These are phyloP conservation scores for Nycteola revayana DNA, from an alignment of 2,888 invertebrate species.

Conservation along the genomic window DNA sequence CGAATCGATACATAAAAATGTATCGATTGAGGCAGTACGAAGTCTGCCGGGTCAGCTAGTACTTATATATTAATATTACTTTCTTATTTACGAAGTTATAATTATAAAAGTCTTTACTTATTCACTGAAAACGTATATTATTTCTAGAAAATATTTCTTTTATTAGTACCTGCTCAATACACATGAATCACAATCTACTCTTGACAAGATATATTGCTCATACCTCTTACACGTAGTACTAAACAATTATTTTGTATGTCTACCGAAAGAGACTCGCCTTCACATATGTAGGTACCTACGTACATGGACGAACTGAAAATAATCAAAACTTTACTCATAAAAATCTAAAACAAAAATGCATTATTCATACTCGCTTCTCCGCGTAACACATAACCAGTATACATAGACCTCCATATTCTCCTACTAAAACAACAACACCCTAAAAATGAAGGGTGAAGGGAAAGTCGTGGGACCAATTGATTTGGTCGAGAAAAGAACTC, in stretches of 20 bases:
- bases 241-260: conserved; percentile 57
- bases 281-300: conserved; percentile 65
- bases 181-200: too few species aligned
- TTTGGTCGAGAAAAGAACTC: conserved; percentile 55
- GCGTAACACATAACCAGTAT: conserved; percentile 54
- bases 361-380: conserved; percentile 78
- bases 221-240: too few species aligned
- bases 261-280: conserved; percentile 51
- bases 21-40: too few species aligned
- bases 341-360: conserved; percentile 83
- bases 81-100: too few species aligned
- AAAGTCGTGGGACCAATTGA: conserved; percentile 49
- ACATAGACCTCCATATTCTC: conserved; percentile 39
- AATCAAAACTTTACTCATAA: conserved; percentile 82
- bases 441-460: conserved; percentile 29
- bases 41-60: too few species aligned
- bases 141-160: too few species aligned
- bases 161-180: too few species aligned
- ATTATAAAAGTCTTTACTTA: too few species aligned
- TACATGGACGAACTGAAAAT: conserved; percentile 77
- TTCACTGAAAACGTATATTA: too few species aligned
- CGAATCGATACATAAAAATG: too few species aligned
- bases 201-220: too few species aligned
- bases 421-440: conserved; percentile 41
- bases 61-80: too few species aligned